Evolutionary conservation across 2,888 invertebrate genomes (phyloP).

Genomic region (Drosophila paramelanica): DNA sequence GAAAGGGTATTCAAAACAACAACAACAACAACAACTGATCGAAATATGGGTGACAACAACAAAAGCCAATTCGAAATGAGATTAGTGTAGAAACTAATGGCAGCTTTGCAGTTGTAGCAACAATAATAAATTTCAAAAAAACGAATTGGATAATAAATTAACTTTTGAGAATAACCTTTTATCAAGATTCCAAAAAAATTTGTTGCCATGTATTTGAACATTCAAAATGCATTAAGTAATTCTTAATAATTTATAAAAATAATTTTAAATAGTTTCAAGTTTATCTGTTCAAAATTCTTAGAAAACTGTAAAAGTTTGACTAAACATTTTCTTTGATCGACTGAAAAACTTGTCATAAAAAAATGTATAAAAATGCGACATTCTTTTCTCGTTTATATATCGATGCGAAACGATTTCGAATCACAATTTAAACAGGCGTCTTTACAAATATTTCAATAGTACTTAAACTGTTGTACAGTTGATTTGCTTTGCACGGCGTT

Average conservation of each 20-base stretch:
- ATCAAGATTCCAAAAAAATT: no score
- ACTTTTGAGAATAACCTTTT: background rate
- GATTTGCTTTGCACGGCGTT: constrained; percentile 1
- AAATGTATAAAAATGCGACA: background rate
- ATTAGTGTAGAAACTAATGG: constrained; percentile 18
- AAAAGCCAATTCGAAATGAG: constrained; percentile 7
- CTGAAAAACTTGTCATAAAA: background rate
- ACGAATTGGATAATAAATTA: background rate
- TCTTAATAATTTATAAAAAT: no score
- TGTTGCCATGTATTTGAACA: no score
- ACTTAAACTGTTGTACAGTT: constrained; percentile 12
- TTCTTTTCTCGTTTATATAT: background rate
- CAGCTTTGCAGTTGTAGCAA: constrained; percentile 10
- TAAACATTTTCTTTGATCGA: no score
- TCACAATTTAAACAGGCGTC: constrained; percentile 1
- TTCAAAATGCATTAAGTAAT: no score
- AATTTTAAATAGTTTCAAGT: no score
- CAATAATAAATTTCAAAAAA: constrained; percentile 7
- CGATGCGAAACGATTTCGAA: background rate
- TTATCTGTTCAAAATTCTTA: no score
- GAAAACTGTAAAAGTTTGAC: no score
- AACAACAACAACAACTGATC: constrained; percentile 4
- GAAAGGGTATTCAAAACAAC: background rate
- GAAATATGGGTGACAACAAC: constrained; percentile 45
- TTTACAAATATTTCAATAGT: background rate